Conservation (phyloP, 1,140 invertebrate genomes). For the Phocides pigmalion region DNA sequence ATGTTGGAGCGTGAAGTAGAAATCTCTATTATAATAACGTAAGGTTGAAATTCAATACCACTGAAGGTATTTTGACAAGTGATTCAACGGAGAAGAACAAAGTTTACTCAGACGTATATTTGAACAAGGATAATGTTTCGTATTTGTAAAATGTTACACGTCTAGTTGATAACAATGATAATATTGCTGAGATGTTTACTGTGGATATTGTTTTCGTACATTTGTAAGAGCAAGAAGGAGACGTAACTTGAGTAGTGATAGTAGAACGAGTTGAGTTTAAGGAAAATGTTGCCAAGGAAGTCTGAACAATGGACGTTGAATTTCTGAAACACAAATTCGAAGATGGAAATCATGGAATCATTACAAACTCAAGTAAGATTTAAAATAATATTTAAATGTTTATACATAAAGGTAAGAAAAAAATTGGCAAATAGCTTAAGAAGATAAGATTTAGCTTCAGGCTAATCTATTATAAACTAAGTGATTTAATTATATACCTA, state of each 20-base stretch:
- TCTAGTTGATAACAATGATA: slow-evolving; percentile 37
- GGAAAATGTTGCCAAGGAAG: slow-evolving; percentile 22
- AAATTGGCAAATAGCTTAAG: no score
- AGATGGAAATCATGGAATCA: slow-evolving; percentile 59
- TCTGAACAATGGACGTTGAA: slow-evolving; percentile 63
- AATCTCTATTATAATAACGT: neutral
- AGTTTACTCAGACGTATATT: slow-evolving; percentile 38
- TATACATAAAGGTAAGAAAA: no score
- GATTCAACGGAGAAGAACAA: slow-evolving; percentile 16
- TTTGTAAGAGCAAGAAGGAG: slow-evolving; percentile 21
- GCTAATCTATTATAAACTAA: no score
- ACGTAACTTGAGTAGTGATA: slow-evolving; percentile 5
- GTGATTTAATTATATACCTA: no score
- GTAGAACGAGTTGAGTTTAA: neutral
- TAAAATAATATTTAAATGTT: slow-evolving; percentile 7
- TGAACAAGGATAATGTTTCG: slow-evolving; percentile 43
- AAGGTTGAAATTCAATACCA: slow-evolving; percentile 26
- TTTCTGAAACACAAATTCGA: slow-evolving; percentile 64
- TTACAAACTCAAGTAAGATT: slow-evolving; percentile 65
- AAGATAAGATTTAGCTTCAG: no score
- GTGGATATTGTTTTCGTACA: slow-evolving; percentile 27
- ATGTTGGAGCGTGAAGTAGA: neutral
- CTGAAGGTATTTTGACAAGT: slow-evolving; percentile 14
- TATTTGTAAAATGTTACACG: slow-evolving; percentile 41
- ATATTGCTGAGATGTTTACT: slow-evolving; percentile 36